Base-by-base conservation (phyloP, 2,797 vertebrate species). In the Acridotheres tristis region DNA sequence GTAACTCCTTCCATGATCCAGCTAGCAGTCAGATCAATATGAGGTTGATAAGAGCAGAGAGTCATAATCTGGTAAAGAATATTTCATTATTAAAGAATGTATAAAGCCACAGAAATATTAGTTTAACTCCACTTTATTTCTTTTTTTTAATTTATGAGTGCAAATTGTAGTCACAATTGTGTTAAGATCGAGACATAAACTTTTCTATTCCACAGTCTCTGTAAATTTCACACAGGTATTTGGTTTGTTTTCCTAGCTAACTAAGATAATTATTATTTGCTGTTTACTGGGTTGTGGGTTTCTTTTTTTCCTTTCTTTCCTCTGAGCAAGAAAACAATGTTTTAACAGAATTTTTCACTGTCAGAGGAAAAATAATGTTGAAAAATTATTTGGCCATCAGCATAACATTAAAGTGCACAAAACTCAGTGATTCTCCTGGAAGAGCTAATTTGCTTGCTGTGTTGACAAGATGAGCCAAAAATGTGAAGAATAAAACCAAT, bases 1-100 rank as follows among this genome's bases (percentile, higher is more conserved):
- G 90, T 88, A 94, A 90, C 69, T 77, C 62, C 26, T 87, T 58
- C 79, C 66, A 71, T 80, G 50, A 94, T 90, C 85, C 83, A 91
- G 79, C 93, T 90, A 11, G 10, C 48, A 89, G 91, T 36, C 85
- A 67, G 75, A 89, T 81, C 93, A 77, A 94, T 96, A 97, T 43
- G 48, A 43, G 73, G 59, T 40, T 90, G 62, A 50, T 85, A 94
- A 91, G 68, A 75, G 48, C 81, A 78, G 59, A 93, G 40, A 87
- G 48, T 53, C 21, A 15, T 47, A 50, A 90, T 88, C 67, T 81
- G 32, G 47, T 74, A 67, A 54, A 90, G 45, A 88, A 67, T 71
- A 45, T 85, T 93, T 71, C 83, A 85, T 92, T 88, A 85, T 59
- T 87, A 72, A 88, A 85, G n/a, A 91, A 73, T 42, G 54, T 9